Evolutionary conservation across 2,113 vertebrate species (phyloP).

Genomic region (Brachyhypopomus gauderio): DNA sequence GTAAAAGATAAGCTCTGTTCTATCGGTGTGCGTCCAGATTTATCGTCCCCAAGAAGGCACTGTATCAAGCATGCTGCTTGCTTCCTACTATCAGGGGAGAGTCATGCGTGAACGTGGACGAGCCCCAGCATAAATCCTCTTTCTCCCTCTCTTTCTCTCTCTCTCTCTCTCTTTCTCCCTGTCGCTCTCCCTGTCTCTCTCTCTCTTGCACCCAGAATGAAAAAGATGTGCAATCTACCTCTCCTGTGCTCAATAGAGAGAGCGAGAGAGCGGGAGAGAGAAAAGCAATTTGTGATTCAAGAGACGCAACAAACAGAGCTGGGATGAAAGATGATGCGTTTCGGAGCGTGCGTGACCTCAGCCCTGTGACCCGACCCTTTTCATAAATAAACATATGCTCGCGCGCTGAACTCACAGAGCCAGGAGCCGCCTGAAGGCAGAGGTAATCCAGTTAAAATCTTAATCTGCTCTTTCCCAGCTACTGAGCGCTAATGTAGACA

Average conservation of each 20-base stretch:
- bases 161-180: slow-evolving; percentile 23
- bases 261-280: not conserved
- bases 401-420: slow-evolving; percentile 4
- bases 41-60: slow-evolving; percentile 66
- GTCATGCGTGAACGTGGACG: slow-evolving; percentile 67
- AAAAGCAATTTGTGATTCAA: slow-evolving; percentile 16
- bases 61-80: slow-evolving; percentile 62
- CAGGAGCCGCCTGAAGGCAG: slow-evolving; percentile 31
- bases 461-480: slow-evolving; percentile 59
- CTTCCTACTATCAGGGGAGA: slow-evolving; percentile 66
- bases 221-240: slow-evolving; percentile 1
- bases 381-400: slow-evolving; percentile 51
- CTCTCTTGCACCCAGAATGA: slow-evolving; percentile 10
- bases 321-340: slow-evolving; percentile 38
- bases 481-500: slow-evolving; percentile 51
- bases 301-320: not conserved
- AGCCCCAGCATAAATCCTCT: slow-evolving; percentile 66
- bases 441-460: slow-evolving; percentile 53
- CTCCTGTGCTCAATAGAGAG: not conserved
- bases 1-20: slow-evolving; percentile 71
- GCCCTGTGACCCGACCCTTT: slow-evolving; percentile 38
- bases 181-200: slow-evolving; percentile 1
- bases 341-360: slow-evolving; percentile 12
- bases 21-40: slow-evolving; percentile 65
- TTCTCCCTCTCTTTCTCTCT: slow-evolving; percentile 36